Percentiles rank a stretch among this genome's conserved stretches.
Conservation (phyloP, 2,888 invertebrate genomes). For the Apotomis capreana region DNA sequence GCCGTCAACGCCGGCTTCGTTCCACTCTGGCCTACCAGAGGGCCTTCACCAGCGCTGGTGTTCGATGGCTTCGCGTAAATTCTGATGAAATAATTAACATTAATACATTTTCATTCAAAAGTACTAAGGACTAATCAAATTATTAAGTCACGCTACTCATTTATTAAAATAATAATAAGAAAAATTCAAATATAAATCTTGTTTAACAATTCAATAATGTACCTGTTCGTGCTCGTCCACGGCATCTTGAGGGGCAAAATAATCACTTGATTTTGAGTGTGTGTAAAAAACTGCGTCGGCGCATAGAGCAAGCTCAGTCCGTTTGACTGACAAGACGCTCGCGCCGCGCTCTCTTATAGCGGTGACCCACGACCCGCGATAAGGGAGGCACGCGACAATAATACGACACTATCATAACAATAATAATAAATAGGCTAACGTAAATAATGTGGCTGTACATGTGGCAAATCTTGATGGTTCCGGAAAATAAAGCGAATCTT, state of each 20-base stretch:
- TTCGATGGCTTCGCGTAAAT: constrained; percentile 80
- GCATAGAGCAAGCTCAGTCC: constrained; percentile 57
- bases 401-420: constrained; percentile 48
- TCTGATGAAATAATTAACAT: constrained; percentile 56
- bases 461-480: constrained; percentile 26
- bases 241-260: constrained; percentile 65
- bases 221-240: constrained; percentile 81
- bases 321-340: constrained; percentile 57
- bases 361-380: constrained; percentile 72
- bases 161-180: not conserved
- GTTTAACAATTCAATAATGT: constrained; percentile 41
- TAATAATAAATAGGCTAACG: constrained; percentile 37
- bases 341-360: constrained; percentile 65
- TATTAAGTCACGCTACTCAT: no score
- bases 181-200: not conserved
- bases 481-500: constrained; percentile 7
- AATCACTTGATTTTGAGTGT: constrained; percentile 75
- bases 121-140: no score
- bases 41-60: constrained; percentile 63
- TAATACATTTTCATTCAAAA: not conserved
- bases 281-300: constrained; percentile 72
- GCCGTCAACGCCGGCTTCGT: constrained; percentile 63
- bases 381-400: constrained; percentile 69
- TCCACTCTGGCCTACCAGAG: constrained; percentile 43
- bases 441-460: constrained; percentile 25